These are phyloP conservation scores for Ylistrum balloti DNA, from an alignment of 1,140 invertebrate species.

Conservation along the genomic window DNA sequence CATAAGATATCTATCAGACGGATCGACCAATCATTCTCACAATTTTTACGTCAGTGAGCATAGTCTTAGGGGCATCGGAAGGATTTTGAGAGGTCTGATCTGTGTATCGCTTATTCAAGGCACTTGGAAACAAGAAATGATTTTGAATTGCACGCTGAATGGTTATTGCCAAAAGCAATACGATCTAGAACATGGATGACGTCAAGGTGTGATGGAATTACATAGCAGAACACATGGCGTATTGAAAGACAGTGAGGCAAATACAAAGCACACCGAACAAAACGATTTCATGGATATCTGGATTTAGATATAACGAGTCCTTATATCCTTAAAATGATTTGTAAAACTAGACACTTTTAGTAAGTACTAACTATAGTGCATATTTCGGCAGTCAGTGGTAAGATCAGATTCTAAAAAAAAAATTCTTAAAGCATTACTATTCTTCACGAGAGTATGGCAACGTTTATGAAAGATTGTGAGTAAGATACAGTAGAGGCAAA, in stretches of 20 bases:
- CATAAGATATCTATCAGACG: constrained; percentile 14
- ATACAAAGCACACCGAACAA: not conserved
- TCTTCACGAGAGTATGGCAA: no score
- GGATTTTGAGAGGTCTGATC: constrained; percentile 15
- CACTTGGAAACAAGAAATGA: not conserved
- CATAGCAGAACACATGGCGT: not conserved
- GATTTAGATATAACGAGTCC: no score
- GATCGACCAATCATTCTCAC: not conserved
- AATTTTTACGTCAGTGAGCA: constrained; percentile 33
- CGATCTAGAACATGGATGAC: not conserved
- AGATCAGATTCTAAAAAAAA: no score
- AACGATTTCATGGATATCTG: no score
- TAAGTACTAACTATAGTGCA: no score
- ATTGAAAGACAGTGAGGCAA: not conserved
- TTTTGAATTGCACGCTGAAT: not conserved
- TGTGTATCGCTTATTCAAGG: not conserved
- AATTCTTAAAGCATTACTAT: no score
- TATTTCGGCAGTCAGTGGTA: no score
- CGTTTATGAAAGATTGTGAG: no score
- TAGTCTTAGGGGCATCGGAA: constrained; percentile 29
- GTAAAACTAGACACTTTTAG: no score
- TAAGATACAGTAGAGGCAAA: no score
- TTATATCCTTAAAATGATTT: no score
- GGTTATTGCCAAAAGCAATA: not conserved
- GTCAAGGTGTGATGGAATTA: not conserved